Base-by-base conservation (phyloP, 2,888 invertebrate species). In the Piscicola geometra region DNA sequence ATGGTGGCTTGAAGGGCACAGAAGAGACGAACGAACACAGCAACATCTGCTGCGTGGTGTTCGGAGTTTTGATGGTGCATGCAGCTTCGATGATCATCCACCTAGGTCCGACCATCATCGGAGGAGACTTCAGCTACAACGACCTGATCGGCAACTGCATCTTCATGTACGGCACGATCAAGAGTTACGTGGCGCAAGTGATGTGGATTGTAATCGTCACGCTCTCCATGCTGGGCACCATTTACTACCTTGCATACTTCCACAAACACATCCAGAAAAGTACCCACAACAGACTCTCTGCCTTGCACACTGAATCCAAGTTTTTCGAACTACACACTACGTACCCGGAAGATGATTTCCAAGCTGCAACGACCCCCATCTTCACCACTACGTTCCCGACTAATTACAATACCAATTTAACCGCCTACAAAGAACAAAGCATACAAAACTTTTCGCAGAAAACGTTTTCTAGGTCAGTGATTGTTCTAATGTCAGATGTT, bases 131-230 rank as follows among this genome's bases (percentile, higher is more conserved):
- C 79, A 82, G 82, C 77, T 85, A 83, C 81, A 83, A 84, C 78
- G 81, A 82, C 1, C 82, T 84, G 52, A 84, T 85, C 36, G 85
- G 85, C 9, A 84, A 82, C 79, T 85, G 85, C 77, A 81, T 85
- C 28, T 85, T 85, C 78, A 80, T 81, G 47, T 81, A 84, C 36
- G 85, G 85, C 28, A 81, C 83, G 67, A 82, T 83, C 33, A 83
- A 83, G 35, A 84, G 84, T 69, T 85, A 85, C 75, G 83, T 85
- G 0, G 85, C 84, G 21, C 81, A 85, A 78, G 81, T 83, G 15
- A 85, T 85, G 83, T 85, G 85, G 85, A 83, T 85, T 68, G 81
- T 82, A 21, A 85, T 85, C 71, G 82, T 83, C 72, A 83, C 84
- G 9, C 76, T 85, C 32, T 82, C 84, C 0, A 80, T 85, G 76